Conservation (phyloP, 2,113 vertebrate species). For the Dasyurus viverrinus region DNA sequence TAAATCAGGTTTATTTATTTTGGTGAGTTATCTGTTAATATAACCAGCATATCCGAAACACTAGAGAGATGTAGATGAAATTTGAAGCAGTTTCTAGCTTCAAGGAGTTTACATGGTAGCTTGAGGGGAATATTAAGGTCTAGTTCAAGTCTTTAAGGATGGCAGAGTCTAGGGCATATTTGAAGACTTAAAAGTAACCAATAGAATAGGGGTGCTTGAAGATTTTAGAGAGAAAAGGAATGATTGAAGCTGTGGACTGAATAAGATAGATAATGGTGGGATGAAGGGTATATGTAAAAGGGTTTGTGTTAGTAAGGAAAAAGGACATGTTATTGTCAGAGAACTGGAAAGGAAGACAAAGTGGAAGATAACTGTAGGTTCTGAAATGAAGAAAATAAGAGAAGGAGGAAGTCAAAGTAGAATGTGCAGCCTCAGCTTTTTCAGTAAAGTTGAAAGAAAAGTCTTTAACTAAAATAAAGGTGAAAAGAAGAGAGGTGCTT, state of each 20-base stretch:
- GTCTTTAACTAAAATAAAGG: neutral
- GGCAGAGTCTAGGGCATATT: neutral
- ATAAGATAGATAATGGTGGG: neutral
- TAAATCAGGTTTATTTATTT: too few species aligned
- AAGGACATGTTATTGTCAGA: neutral
- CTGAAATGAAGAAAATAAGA: neutral
- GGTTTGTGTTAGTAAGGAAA: neutral
- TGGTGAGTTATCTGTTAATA: too few species aligned
- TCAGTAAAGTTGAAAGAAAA: neutral
- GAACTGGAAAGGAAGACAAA: neutral
- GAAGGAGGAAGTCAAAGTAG: neutral
- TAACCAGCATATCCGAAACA: too few species aligned
- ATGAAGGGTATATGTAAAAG: neutral
- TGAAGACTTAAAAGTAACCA: neutral
- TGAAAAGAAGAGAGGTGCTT: neutral
- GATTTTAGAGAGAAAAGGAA: neutral
- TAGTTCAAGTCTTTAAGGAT: neutral
- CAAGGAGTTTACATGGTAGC: neutral
- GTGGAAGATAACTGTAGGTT: neutral
- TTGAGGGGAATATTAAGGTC: neutral
- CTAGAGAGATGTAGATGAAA: too few species aligned
- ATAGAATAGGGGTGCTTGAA: neutral
- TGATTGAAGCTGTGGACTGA: neutral
- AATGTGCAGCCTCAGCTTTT: neutral
- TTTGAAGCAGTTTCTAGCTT: too few species aligned